A percentile compares a stretch with the other conserved stretches of the same genome.
Evolutionary conservation across 2,113 vertebrate genomes (phyloP).

Genomic region (Platysternon megacephalum): DNA sequence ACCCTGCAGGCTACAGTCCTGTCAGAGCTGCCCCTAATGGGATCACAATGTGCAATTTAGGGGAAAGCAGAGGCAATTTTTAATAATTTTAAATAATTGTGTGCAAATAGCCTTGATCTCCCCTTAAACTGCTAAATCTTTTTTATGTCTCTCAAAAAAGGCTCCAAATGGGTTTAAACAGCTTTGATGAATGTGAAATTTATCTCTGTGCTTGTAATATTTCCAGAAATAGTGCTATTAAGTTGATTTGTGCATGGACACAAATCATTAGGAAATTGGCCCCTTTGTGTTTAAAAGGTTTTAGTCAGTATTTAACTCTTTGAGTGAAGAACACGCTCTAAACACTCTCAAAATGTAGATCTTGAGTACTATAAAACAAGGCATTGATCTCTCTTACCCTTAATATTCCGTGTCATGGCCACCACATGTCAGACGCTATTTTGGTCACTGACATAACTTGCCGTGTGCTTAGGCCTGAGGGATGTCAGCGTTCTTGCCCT

Average conservation of each 20-base stretch:
- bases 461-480: conserved; percentile 25
- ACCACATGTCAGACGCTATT: background rate
- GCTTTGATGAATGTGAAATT: conserved; percentile 74
- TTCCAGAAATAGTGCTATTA: conserved; percentile 78
- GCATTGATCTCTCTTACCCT: conserved; percentile 45
- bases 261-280: conserved; percentile 73
- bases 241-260: conserved; percentile 74
- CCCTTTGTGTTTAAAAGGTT: conserved; percentile 63
- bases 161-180: conserved; percentile 75
- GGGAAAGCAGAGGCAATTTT: conserved; percentile 54
- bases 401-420: conserved; percentile 51
- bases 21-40: conserved; percentile 15
- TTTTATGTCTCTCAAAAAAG: conserved; percentile 69
- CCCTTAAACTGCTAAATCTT: conserved; percentile 77
- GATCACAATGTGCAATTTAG: conserved; percentile 33
- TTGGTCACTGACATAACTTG: conserved; percentile 11
- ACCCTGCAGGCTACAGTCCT: background rate
- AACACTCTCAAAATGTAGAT: background rate
- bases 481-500: fast-evolving
- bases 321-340: background rate
- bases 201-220: conserved; percentile 69
- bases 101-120: conserved; percentile 70
- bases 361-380: conserved; percentile 43
- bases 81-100: conserved; percentile 76
- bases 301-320: conserved; percentile 63